A percentile compares a stretch with the other conserved stretches of the same genome.
Evolutionary conservation across 2,797 vertebrate species (phyloP).

Genomic region (Microchirus variegatus): DNA sequence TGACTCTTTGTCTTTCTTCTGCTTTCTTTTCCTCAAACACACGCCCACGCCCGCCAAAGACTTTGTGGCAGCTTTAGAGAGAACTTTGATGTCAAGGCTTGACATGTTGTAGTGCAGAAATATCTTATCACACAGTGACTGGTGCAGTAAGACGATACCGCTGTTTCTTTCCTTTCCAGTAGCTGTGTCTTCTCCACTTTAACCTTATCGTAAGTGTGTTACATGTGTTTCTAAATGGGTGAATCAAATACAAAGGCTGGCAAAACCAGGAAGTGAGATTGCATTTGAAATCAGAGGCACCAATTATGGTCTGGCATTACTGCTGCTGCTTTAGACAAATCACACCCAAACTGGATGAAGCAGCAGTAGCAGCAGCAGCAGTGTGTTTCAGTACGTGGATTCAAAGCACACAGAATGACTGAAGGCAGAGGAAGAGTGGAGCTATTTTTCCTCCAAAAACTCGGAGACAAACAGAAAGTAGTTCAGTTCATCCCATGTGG

Average conservation of each 20-base stretch:
- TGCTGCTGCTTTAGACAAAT: slow-evolving; percentile 12
- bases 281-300: slow-evolving; percentile 12
- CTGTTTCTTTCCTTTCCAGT: neutral
- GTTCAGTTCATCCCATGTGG: slow-evolving; percentile 36
- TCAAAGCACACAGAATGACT: slow-evolving; percentile 1
- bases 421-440: slow-evolving; percentile 6
- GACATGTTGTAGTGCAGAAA: slow-evolving; percentile 16
- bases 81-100: slow-evolving; percentile 54
- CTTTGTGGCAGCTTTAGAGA: slow-evolving; percentile 31
- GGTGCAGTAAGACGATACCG: neutral
- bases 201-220: neutral
- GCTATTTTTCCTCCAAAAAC: neutral
- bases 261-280: slow-evolving; percentile 20
- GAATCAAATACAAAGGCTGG: slow-evolving; percentile 11
- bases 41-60: slow-evolving; percentile 20
- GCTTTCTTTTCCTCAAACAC: slow-evolving; percentile 13
- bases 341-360: neutral
- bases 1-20: slow-evolving; percentile 9
- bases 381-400: no score
- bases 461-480: slow-evolving; percentile 23
- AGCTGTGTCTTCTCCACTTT: slow-evolving; percentile 13
- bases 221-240: neutral
- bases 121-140: neutral
- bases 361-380: neutral
- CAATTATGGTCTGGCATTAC: slow-evolving; percentile 5